Base-by-base conservation (phyloP, 1,140 invertebrate species). In the Cydia amplana region DNA sequence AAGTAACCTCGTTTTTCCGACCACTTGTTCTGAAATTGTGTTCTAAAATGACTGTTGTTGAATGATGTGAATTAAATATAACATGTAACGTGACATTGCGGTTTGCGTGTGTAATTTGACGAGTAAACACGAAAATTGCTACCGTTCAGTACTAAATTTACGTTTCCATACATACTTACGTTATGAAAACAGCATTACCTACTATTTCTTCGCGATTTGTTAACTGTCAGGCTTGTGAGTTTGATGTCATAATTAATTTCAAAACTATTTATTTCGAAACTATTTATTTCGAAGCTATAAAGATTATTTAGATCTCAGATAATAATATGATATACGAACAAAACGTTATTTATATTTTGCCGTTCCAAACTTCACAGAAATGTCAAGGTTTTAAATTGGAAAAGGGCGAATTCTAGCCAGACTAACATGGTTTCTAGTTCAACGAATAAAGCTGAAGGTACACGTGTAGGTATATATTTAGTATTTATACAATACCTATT, bases 81-180 rank as follows among this genome's bases (percentile, higher is more conserved):
- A 70, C 18, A 36, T 36, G 65, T 20, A 36, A 40, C 32, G 65
- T 70, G 65, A 70, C 65, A 70, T 70, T 10, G 65, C 16, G 65
- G 65, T 36, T 70, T 70, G 65, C 65, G 65, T 70, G 65, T 32
- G 64, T 40, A 16, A 28, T 43, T 70, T 70, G 28, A 40, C 65
- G 65, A 36, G 36, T 40, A 70, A 70, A 70, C 36, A 70, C 65
- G 65, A 70, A 70, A 70, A 70, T 70, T n/a, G 65, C 65, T 70
- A 32, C 65, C 28, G 23, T 32, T 65, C 25, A 36, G 16, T 20
- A 36, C 28, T 18, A 70, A 70, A 70, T 70, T 70, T 43, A 70
- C 65, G 65, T 70, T 18, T 70, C 10, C 32, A 60, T 60, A 60
- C 55, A 23, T 60, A 60, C 55, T 12, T 60, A 60, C n/a, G 32